These are phyloP conservation scores for Gonioctena quinquepunctata DNA, from an alignment of 1,140 invertebrate species.

Conservation along the genomic window DNA sequence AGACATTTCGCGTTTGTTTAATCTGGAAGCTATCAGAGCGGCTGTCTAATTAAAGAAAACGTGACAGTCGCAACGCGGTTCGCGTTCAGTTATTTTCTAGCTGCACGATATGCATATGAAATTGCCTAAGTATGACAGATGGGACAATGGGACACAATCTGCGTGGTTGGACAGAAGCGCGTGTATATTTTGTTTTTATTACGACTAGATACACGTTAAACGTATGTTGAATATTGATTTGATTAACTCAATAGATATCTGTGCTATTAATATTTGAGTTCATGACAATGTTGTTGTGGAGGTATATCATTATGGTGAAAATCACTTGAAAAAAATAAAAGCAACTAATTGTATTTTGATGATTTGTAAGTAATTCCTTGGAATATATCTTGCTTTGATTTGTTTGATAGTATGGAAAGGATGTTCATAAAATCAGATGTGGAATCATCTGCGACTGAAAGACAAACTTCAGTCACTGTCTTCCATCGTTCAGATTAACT, in stretches of 20 bases:
- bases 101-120: slow-evolving; percentile 39
- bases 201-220: background rate
- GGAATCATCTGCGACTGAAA: too few relatives aligned
- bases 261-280: background rate
- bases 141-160: slow-evolving; percentile 41
- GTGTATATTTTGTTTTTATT: slow-evolving; percentile 1
- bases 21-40: slow-evolving; percentile 25
- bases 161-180: slow-evolving; percentile 29
- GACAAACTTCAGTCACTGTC: too few relatives aligned
- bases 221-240: slow-evolving; percentile 3
- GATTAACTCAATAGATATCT: background rate
- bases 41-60: slow-evolving; percentile 34
- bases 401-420: too few relatives aligned
- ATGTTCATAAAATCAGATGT: too few relatives aligned
- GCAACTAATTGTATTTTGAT: too few relatives aligned
- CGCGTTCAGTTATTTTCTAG: slow-evolving; percentile 25
- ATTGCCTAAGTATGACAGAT: slow-evolving; percentile 42
- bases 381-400: too few relatives aligned
- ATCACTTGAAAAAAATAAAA: too few relatives aligned
- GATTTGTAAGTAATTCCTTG: too few relatives aligned
- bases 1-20: slow-evolving; percentile 12
- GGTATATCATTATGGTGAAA: background rate
- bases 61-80: slow-evolving; percentile 21
- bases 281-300: background rate
- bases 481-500: too few relatives aligned